Conservation (phyloP, 2,113 vertebrate species). For the Ptilorrhoa leucosticta region DNA sequence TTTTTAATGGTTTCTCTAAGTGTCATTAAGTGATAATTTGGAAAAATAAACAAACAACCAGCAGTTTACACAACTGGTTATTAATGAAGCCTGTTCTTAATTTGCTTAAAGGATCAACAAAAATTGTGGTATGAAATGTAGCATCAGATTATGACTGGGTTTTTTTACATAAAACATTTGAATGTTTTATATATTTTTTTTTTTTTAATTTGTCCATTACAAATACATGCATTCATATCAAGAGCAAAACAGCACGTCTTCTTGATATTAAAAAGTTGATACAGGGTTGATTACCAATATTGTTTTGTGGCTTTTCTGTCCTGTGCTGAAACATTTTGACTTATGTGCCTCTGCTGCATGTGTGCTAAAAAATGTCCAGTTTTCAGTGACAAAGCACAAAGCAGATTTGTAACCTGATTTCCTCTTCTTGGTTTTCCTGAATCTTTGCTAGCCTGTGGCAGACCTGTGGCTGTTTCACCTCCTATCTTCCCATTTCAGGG, state of each 20-base stretch:
- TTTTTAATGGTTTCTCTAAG: slow-evolving; percentile 47
- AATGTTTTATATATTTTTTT: background rate
- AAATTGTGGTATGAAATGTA: background rate
- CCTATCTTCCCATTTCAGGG: background rate
- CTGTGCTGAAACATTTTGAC: background rate
- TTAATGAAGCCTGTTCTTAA: background rate
- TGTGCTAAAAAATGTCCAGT: background rate
- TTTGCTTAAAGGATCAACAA: background rate
- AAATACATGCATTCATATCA: background rate
- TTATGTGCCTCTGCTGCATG: background rate
- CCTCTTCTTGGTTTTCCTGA: background rate
- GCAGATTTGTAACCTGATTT: background rate
- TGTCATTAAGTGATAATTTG: slow-evolving; percentile 42
- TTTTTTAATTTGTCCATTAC: background rate
- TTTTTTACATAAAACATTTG: background rate
- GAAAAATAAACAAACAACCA: slow-evolving; percentile 21
- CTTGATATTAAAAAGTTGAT: background rate
- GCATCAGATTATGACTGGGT: background rate
- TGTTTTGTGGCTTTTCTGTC: background rate
- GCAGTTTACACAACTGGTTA: background rate
- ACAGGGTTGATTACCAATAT: background rate
- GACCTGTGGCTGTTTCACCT: background rate
- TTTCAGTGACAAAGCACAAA: background rate
- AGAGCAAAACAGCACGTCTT: background rate
- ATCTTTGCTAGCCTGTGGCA: background rate